Conservation (phyloP, 37 sponge, comb jelly and placozoan species). For the Eunapius fragilis region DNA sequence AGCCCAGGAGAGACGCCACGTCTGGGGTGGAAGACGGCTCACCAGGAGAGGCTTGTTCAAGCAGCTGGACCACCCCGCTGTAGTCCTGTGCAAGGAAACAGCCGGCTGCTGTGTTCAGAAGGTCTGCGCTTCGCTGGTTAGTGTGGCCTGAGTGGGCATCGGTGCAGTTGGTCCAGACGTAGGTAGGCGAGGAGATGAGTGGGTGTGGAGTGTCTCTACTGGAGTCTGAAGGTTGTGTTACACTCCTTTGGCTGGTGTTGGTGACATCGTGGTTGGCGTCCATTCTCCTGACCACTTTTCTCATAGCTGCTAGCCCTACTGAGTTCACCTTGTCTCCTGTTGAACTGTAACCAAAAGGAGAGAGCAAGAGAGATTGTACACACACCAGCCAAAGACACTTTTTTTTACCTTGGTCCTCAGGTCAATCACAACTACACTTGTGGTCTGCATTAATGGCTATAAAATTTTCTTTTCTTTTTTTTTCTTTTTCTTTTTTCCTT, state of each 20-base stretch:
- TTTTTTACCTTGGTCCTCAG: too few species aligned
- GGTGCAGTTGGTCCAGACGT: neutral
- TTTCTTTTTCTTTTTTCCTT: too few species aligned
- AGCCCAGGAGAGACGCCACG: constrained; percentile 35
- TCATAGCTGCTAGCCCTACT: neutral
- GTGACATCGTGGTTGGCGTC: neutral
- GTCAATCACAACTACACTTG: too few species aligned
- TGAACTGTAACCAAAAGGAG: neutral
- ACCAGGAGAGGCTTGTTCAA: neutral
- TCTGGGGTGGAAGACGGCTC: neutral
- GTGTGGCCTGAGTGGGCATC: neutral
- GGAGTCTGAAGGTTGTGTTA: neutral
- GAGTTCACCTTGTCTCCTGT: too few species aligned
- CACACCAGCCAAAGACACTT: neutral
- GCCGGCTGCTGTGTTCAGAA: constrained; percentile 13
- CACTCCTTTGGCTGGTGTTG: neutral
- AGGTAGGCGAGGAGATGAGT: neutral
- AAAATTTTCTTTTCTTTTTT: too few species aligned
- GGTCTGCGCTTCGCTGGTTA: neutral
- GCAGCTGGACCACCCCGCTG: constrained; percentile 24
- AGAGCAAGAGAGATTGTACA: neutral
- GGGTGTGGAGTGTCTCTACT: neutral
- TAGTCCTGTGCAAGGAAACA: constrained; percentile 64
- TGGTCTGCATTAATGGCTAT: too few species aligned
- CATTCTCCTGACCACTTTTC: neutral